Base-by-base conservation (phyloP, 2,113 vertebrate genomes). In the Chaetorhynchus papuensis region DNA sequence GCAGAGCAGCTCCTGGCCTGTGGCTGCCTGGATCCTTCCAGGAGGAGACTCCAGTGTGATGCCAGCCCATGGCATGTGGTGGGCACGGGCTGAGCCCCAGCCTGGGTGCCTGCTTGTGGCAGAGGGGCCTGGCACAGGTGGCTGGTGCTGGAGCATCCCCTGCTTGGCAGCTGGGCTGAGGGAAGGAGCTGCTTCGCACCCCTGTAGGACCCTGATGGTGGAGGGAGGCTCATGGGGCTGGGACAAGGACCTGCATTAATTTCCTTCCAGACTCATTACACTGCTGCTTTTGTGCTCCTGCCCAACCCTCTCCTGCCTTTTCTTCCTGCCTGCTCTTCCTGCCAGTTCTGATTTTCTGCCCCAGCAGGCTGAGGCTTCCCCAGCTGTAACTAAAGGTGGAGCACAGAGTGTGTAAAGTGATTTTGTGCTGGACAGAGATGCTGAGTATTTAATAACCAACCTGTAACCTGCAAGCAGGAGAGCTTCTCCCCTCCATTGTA, bases 31-130 rank as follows among this genome's bases (percentile, higher is more conserved):
- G 39, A 37, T 47, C 42, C 42, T 37, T 31, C 33, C n/a, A 65
- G 56, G 61, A 37, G 70, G 60, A 24, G 42, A 22, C 26, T 52
- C 17, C 35, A 30, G 0, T 0, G 1, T 2, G 1, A 1, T 68
- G 39, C 71, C 61, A 57, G 85, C 44, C 44, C 14, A 0, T 11
- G n/a, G 68, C 31, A 8, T 1, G 1, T 4, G 9, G 14, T 2
- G 28, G 71, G 61, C n/a, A 9, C 9, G 1, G 61, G 24, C 57
- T 83, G 82, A 61, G 80, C 76, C 28, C 44, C 1, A 3, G 30
- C 16, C 50, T 20, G 64, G 52, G 8, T 7, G 41, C 44, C 37
- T 35, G 21, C 23, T 49, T 16, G 33, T 15, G 39, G 10, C 28
- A 22, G 9, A 12, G 45, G n/a, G 60, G 44, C 30, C 30, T 30